Base-by-base conservation (phyloP, 2,113 vertebrate species). In the Bufo bufo region DNA sequence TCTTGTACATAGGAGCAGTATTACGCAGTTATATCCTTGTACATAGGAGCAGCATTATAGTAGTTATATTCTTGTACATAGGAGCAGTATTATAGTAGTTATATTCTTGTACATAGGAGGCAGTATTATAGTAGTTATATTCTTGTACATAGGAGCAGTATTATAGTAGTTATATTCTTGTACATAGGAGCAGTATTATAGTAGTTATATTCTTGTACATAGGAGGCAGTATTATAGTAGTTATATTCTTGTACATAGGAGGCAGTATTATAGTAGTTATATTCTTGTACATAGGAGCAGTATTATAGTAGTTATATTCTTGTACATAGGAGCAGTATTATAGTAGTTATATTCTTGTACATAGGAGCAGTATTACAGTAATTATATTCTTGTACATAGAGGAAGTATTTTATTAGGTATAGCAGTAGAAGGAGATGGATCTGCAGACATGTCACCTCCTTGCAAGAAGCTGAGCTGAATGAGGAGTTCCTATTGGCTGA, bases 261-360 rank as follows among this genome's bases (percentile, higher is more conserved):
- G 8, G 63, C 63, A 65, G 63, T 65, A 65, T 65, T 65, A 65
- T 65, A 65, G 63, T 65, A 65, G 63, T 65, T 65, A 65, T 65
- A 65, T 65, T 65, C 63, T 65, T 65, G 63, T 65, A 65, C 20
- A 65, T 65, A 65, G 63, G 63, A 9, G 17, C 63, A 65, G 63
- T 65, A 65, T 65, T 65, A 65, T n/a, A 65, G 63, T n/a, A 65
- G 19, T 61, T 61, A 61, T 61, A 61, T 61, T 17, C 58, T 61
- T 61, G 58, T 61, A 61, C 6, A 61, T 61, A 61, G 58, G n/a
- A n/a, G 63, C 63, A 65, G 63, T 65, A 65, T 65, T 65, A 65
- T 65, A 65, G 63, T 65, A 65, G 63, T 65, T 65, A 65, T 65
- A 65, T 65, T 65, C 63, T 65, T 65, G 63, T 65, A 65, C 20